Evolutionary conservation across 2,113 vertebrate genomes (phyloP), one percentile per base, ranked within the genome.

Genomic region (Xerus inauris): DNA sequence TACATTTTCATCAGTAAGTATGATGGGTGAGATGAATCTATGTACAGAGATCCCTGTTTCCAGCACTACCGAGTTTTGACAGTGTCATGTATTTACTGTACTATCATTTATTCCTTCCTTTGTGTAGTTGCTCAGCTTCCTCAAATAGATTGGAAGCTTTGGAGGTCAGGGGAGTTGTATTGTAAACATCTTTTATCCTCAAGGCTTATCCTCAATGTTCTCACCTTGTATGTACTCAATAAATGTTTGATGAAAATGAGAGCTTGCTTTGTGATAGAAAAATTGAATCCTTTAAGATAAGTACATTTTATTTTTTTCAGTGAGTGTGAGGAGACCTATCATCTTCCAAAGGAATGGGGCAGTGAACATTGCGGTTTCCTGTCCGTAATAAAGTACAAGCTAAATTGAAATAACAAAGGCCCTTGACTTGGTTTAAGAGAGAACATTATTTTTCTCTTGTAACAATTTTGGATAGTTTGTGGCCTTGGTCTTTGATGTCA

Each of bases 241-340:
- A 69, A 83, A 77, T 82, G 57, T 81, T 97, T 87, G 65, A 62
- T 54, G 67, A 49, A 49, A 54, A 88, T 51, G 57, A 83, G 47
- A 94, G 26, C 16, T 92, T 75, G 51, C 30, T 71, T 67, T 54
- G 11, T 6, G 26, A 75, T 45, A 72, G 42, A 95, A 87, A 92
- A 77, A 80, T 35, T 30, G 45, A 87, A 59, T 73, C 94, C 16
- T 67, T 19, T 54, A 81, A 92, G 84, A 49, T 40, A 71, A 77
- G 26, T 51, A 1, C 19, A 72, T 95, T 73, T 30, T 85, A 13
- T 40, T 69, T 95, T 94, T 94, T 87, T 71, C 17, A 73, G 5
- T 90, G 32, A 47, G 26, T 69, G 8, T 82, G 93, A 94, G 80
- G 73, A 91, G 91, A 65, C 14, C 0, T 87, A 45, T 71, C 47